Evolutionary conservation across 2,797 vertebrate species (phyloP), one percentile per base, ranked within the genome.

Genomic region (Arrhamphus sclerolepis): DNA sequence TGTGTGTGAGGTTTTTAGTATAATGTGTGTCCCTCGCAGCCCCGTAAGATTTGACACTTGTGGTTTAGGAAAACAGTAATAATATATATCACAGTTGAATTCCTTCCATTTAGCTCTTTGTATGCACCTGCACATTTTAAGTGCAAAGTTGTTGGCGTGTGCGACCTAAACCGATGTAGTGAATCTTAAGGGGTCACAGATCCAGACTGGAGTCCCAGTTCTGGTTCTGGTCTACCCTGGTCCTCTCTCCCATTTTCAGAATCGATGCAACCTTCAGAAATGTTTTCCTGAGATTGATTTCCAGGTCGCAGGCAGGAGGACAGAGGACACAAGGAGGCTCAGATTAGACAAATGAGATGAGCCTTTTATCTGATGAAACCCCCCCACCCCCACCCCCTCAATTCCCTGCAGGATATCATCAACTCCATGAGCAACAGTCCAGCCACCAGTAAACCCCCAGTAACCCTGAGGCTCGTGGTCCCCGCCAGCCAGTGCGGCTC

Each of bases 371-470:
- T 46, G 11, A 57, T 49, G 24, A 40, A 54, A 47, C 5, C 21
- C 11, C 20, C 50, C 44, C 19, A 14, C 10, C 44, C 14, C 31
- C 21, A 17, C 9, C n/a, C 39, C 22, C 57, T 10, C 48, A 0
- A 2, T 5, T 5, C n/a, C 26, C 61, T 50, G 17, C 81, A 98
- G 97, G 97, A 98, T 78, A 98, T 98, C 49, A 96, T 95, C 85
- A 98, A 96, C 80, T 98, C 97, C 31, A 98, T 98, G 97, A 98
- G 95, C 89, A 98, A 98, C 90, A 98, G 96, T 76, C 95, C 96
- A 1, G 96, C 96, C 53, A 97, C 96, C 84, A 98, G 96, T 86
- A 98, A 97, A 74, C 96, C 96, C 9, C 96, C 96, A 0, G 96
- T 98, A 21, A 98, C 96, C 0, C 89, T 98, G 88, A 89, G 96